Conservation (phyloP, 2,797 vertebrate genomes). For the Poecilia picta region DNA sequence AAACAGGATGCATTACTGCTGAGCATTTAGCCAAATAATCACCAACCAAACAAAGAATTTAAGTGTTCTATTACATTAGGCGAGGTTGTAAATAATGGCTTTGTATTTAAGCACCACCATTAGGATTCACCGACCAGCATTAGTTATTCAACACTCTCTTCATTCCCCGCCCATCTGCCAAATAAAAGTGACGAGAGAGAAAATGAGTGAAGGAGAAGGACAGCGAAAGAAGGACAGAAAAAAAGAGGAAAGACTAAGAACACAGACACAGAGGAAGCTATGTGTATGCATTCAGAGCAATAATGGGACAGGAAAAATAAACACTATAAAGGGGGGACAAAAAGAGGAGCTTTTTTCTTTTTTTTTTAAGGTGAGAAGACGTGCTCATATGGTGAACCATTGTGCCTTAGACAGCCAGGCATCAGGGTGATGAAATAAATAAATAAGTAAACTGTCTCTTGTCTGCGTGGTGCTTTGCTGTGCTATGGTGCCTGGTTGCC, state of each 20-base stretch:
- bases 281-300: slow-evolving; percentile 37
- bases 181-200: slow-evolving; percentile 67
- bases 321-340: slow-evolving; percentile 6
- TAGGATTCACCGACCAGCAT: slow-evolving; percentile 74
- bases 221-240: slow-evolving; percentile 23
- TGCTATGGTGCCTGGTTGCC: slow-evolving; percentile 80
- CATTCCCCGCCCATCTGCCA: slow-evolving; percentile 70
- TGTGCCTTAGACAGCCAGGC: slow-evolving; percentile 75
- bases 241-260: slow-evolving; percentile 16
- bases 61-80: slow-evolving; percentile 80
- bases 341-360: slow-evolving; percentile 12
- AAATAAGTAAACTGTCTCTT: slow-evolving; percentile 81
- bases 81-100: slow-evolving; percentile 78
- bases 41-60: slow-evolving; percentile 78
- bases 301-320: slow-evolving; percentile 35
- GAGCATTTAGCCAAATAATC: slow-evolving; percentile 79
- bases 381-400: slow-evolving; percentile 67
- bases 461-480: slow-evolving; percentile 70
- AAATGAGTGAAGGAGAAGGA: slow-evolving; percentile 13
- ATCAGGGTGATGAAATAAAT: slow-evolving; percentile 85
- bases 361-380: slow-evolving; percentile 64
- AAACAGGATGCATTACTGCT: slow-evolving; percentile 78
- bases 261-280: slow-evolving; percentile 26
- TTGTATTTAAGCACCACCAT: slow-evolving; percentile 77
- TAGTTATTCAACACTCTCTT: slow-evolving; percentile 75